Evolutionary conservation across 2,888 invertebrate genomes (phyloP).

Genomic region (Matsumyia berberina): DNA sequence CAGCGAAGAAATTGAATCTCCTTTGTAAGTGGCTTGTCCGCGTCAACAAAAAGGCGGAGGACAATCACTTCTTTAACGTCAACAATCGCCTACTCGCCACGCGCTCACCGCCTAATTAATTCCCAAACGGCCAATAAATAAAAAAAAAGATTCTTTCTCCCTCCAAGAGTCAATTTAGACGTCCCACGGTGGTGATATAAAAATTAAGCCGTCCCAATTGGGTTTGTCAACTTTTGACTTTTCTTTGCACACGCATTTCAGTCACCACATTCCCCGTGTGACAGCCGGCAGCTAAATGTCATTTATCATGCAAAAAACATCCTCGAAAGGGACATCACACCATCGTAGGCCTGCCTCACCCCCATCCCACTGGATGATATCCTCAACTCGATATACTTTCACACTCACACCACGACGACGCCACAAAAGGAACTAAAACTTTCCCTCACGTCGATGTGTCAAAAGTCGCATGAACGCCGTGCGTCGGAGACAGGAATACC

Average conservation of each 20-base stretch:
- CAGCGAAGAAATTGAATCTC: too few species aligned
- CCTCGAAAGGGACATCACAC: background rate
- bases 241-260: slow-evolving; percentile 21
- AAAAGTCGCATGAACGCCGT: background rate
- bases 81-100: background rate
- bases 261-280: slow-evolving; percentile 7
- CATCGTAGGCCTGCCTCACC: background rate
- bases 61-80: too few species aligned
- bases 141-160: slow-evolving; percentile 26
- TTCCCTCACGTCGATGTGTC: slow-evolving; percentile 9
- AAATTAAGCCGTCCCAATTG: slow-evolving; percentile 39
- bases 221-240: slow-evolving; percentile 34
- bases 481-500: background rate
- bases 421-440: slow-evolving; percentile 10
- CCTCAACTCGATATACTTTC: slow-evolving; percentile 28
- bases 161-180: slow-evolving; percentile 24
- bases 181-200: slow-evolving; percentile 26
- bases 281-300: background rate
- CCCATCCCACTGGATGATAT: slow-evolving; percentile 19
- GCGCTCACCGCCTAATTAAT: background rate
- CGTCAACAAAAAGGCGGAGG: too few species aligned
- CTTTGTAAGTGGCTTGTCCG: too few species aligned
- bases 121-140: slow-evolving; percentile 18
- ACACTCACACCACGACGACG: background rate
- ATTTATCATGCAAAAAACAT: slow-evolving; percentile 15